A percentile compares a stretch with the other conserved stretches of the same genome.
Evolutionary conservation across 2,888 invertebrate genomes (phyloP).

Genomic region (Diaperis boleti): DNA sequence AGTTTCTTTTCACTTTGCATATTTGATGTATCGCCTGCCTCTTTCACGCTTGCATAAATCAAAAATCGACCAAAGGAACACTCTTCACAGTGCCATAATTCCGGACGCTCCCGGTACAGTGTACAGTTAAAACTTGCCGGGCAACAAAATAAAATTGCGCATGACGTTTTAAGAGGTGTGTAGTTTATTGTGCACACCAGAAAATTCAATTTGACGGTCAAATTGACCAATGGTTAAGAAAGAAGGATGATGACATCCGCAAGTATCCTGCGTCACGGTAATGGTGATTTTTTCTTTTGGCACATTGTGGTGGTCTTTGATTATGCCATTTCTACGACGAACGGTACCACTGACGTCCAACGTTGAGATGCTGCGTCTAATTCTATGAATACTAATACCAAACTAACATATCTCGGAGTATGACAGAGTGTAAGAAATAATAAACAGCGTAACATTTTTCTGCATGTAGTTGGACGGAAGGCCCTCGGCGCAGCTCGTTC

Average conservation of each 20-base stretch:
- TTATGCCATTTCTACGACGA: too few relatives aligned
- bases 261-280: too few relatives aligned
- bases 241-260: too few relatives aligned
- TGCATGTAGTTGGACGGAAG: slow-evolving; percentile 42
- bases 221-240: too few relatives aligned
- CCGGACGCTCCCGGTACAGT: slow-evolving; percentile 30
- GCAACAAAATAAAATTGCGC: slow-evolving; percentile 59
- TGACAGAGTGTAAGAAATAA: not conserved
- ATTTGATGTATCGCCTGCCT: slow-evolving; percentile 29
- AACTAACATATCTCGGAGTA: not conserved
- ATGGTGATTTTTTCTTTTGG: too few relatives aligned
- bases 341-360: too few relatives aligned
- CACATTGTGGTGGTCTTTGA: too few relatives aligned
- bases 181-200: slow-evolving; percentile 47
- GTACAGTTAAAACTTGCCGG: slow-evolving; percentile 49
- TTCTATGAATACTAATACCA: too few relatives aligned
- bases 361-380: too few relatives aligned
- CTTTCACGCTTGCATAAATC: slow-evolving; percentile 34
- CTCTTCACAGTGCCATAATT: slow-evolving; percentile 22
- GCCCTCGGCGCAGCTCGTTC: slow-evolving; percentile 31
- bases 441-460: slow-evolving; percentile 2
- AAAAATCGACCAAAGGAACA: slow-evolving; percentile 32
- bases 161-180: slow-evolving; percentile 58
- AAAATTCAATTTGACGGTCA: not conserved
- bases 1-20: slow-evolving; percentile 34